Percentiles rank a stretch among this genome's conserved stretches.
Evolutionary conservation across 2,113 vertebrate species (phyloP).

Genomic region (Dissostichus mawsoni): DNA sequence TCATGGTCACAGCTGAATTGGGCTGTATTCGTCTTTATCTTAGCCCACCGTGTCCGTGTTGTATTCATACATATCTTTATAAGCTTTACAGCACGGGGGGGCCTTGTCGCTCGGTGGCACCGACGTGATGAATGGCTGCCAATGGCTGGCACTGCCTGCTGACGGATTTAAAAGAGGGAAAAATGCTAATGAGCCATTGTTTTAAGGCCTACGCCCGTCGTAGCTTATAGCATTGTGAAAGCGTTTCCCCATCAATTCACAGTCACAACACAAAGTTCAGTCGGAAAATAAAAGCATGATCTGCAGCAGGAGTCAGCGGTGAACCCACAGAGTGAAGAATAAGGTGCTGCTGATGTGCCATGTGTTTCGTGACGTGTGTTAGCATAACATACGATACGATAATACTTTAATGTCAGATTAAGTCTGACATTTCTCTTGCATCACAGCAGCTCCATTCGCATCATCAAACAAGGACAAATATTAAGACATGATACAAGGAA

Average conservation of each 20-base stretch:
- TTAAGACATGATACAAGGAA: too few species aligned
- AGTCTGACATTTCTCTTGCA: too few species aligned
- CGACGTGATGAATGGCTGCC: constrained; percentile 75
- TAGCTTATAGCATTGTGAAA: constrained; percentile 71
- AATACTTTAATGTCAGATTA: too few species aligned
- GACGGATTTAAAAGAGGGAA: constrained; percentile 62
- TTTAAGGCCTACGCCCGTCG: constrained; percentile 64
- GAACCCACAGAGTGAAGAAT: constrained; percentile 24
- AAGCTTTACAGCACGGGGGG: constrained; percentile 49
- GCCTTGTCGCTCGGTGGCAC: constrained; percentile 50
- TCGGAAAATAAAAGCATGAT: constrained; percentile 46
- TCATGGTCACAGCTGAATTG: constrained; percentile 51
- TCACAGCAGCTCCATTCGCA: too few species aligned
- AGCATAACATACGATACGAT: constrained; percentile 18
- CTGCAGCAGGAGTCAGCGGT: constrained; percentile 52
- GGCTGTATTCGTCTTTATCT: constrained; percentile 62
- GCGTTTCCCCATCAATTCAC: constrained; percentile 70
- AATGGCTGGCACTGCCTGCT: constrained; percentile 50
- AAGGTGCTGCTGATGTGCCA: constrained; percentile 25
- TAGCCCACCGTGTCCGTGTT: constrained; percentile 40
- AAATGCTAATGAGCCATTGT: constrained; percentile 78
- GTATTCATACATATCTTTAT: constrained; percentile 65
- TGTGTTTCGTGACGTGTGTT: constrained; percentile 49
- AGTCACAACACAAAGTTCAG: constrained; percentile 65
- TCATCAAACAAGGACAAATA: too few species aligned